Base-by-base conservation (phyloP, 1,140 invertebrate species). In the Leptonema lineaticorne region DNA sequence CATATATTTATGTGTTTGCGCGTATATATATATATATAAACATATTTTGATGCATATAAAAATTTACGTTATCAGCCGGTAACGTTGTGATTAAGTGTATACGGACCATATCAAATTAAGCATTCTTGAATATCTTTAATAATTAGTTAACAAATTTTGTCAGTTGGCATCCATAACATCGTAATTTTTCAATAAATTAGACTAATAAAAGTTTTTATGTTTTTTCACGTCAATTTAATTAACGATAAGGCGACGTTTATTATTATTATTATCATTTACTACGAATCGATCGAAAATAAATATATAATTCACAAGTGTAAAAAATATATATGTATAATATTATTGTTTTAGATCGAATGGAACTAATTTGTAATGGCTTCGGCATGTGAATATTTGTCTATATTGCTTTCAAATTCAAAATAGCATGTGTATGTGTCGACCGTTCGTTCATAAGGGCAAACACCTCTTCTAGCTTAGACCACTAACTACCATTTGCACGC, bases 111-210 rank as follows among this genome's bases (percentile, higher is more conserved):
- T 9, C 37, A 11, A 41, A 41, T 53, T 11, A 26, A 22, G 6
- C 20, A 45, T 45, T 11, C 20, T 53, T 20, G 46, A 48, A 41
- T 11, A 16, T 41, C 37, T 41, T 16, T 41, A 41, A 53, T n/a
- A n/a, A 57, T 57, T 28, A 16, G 18, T 14, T 22, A 30, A 59
- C 16, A 59, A 59, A 59, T 37, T 59, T 22, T 37, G 57, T 18
- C 57, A 30, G 16, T 22, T 59, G 28, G 16, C 30, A 59, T 18
- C n/a, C 30, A 28, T 20, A 59, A 59, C 28, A 30, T 33, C 30
- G 28, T 59, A 33, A 33, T 33, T 33, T 37, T 37, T n/a, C n/a
- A 22, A 59, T 30, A 33, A 59, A 59, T 59, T 30, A 59, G 16
- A 18, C 5, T 30, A 18, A 59, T 59, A 33, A 59, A 59, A 59